phyloP scores from a whole-genome alignment of 2,888 invertebrate genomes.

The Acleris sparsana region DNA sequence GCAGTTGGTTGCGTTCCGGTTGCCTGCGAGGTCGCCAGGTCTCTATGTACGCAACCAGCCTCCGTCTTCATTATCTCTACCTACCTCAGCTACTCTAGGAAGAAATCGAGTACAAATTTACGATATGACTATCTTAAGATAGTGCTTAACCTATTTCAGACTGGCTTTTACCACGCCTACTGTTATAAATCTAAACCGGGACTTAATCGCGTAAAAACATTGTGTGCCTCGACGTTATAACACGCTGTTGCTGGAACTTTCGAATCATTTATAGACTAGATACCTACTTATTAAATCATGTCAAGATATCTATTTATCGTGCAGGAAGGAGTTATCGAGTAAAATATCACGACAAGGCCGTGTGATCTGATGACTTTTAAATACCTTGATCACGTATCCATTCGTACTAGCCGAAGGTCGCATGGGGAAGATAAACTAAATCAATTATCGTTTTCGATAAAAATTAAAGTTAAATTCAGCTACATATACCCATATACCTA shows the following conservation, averaged over 20 bases:
- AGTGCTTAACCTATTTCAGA: slow-evolving; percentile 2
- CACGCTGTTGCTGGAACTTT: background rate
- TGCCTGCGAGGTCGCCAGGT: slow-evolving; percentile 46
- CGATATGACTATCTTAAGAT: slow-evolving; percentile 7
- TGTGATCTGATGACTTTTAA: slow-evolving; percentile 44
- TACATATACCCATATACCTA: no score
- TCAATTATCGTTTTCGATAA: slow-evolving; percentile 31
- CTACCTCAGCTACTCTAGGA: slow-evolving; percentile 45
- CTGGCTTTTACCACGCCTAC: background rate
- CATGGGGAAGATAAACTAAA: slow-evolving; percentile 33
- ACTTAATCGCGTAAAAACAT: no score
- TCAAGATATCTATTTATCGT: slow-evolving; percentile 48
- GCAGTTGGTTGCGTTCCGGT: slow-evolving; percentile 38
- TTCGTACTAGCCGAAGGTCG: slow-evolving; percentile 41
- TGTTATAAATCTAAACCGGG: no score
- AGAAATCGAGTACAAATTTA: slow-evolving; percentile 6
- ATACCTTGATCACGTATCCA: slow-evolving; percentile 53
- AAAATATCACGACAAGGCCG: slow-evolving; percentile 40
- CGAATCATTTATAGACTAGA: slow-evolving; percentile 1
- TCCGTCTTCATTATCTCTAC: slow-evolving; percentile 25
- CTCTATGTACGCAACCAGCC: slow-evolving; percentile 44
- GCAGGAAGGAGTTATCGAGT: slow-evolving; percentile 40
- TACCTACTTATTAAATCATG: slow-evolving; percentile 20
- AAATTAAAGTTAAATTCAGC: background rate
- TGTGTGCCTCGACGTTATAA: no score